A percentile compares a stretch with the other conserved stretches of the same genome.
phyloP scores from a whole-genome alignment of 2,888 invertebrate species.

The Thelaira solivaga region DNA sequence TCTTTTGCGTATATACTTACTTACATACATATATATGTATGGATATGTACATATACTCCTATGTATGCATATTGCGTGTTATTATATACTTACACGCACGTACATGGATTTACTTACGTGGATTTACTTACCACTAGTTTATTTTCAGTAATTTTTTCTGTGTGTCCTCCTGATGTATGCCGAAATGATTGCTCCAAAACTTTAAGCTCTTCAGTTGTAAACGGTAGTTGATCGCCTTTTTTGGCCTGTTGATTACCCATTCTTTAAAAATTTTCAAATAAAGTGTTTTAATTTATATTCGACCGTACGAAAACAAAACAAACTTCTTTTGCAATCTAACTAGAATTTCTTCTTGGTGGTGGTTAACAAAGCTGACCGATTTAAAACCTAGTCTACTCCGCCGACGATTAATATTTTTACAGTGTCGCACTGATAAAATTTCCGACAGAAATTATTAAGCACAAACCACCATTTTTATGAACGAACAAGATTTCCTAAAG shows the following conservation, averaged over 20 bases:
- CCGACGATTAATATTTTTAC: no score
- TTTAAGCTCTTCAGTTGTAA: slow-evolving; percentile 70
- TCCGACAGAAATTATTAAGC: no score
- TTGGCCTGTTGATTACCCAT: slow-evolving; percentile 68
- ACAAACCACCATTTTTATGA: no score
- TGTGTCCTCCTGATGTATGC: slow-evolving; percentile 68
- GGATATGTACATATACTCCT: slow-evolving; percentile 12
- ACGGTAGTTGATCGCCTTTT: slow-evolving; percentile 58
- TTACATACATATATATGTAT: background rate
- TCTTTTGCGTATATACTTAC: no score
- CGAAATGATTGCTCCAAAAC: slow-evolving; percentile 70
- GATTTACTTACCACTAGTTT: slow-evolving; percentile 68
- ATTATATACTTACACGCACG: background rate
- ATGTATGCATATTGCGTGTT: background rate
- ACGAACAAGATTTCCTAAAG: no score
- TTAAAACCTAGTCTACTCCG: no score
- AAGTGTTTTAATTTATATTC: background rate
- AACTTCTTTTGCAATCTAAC: slow-evolving; percentile 6
- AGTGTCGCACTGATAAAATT: no score
- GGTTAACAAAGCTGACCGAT: no score
- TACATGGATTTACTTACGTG: background rate
- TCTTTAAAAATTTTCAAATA: slow-evolving; percentile 14
- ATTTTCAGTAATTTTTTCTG: slow-evolving; percentile 70
- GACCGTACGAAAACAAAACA: slow-evolving; percentile 17
- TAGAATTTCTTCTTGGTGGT: background rate